These are phyloP conservation scores for Alviniconcha marisindica DNA, from an alignment of 1,140 invertebrate genomes.

Conservation along the genomic window DNA sequence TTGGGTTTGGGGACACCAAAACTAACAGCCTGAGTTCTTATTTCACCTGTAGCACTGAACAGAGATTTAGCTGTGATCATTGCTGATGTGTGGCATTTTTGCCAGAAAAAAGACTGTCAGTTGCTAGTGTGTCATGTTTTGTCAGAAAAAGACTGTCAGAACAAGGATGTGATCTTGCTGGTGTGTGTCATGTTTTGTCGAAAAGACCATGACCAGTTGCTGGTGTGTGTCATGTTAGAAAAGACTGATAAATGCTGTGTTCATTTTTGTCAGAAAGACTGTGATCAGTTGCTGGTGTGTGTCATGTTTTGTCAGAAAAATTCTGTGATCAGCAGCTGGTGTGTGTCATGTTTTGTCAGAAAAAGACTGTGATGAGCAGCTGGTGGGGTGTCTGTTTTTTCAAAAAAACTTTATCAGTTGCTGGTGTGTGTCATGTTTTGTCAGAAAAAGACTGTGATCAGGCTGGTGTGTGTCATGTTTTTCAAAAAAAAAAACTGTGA, in stretches of 20 bases:
- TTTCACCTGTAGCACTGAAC: no score
- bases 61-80: no score
- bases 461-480: slow-evolving; percentile 29
- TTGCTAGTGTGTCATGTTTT: background rate
- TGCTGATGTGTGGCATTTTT: slow-evolving; percentile 45
- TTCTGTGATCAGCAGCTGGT: background rate
- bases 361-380: background rate
- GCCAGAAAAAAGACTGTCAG: background rate
- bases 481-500: background rate
- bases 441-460: slow-evolving; percentile 68
- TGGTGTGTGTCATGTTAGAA: slow-evolving; percentile 28
- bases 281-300: slow-evolving; percentile 60
- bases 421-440: slow-evolving; percentile 35
- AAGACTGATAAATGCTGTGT: slow-evolving; percentile 51
- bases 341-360: background rate
- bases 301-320: background rate
- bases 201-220: slow-evolving; percentile 64
- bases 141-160: slow-evolving; percentile 5
- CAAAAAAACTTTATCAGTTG: background rate
- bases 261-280: slow-evolving; percentile 61
- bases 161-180: background rate
- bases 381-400: background rate
- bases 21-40: no score
- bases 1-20: no score
- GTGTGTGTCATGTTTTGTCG: slow-evolving; percentile 46